Conservation (phyloP, 2,113 vertebrate species). For the Poeciliopsis occidentalis region DNA sequence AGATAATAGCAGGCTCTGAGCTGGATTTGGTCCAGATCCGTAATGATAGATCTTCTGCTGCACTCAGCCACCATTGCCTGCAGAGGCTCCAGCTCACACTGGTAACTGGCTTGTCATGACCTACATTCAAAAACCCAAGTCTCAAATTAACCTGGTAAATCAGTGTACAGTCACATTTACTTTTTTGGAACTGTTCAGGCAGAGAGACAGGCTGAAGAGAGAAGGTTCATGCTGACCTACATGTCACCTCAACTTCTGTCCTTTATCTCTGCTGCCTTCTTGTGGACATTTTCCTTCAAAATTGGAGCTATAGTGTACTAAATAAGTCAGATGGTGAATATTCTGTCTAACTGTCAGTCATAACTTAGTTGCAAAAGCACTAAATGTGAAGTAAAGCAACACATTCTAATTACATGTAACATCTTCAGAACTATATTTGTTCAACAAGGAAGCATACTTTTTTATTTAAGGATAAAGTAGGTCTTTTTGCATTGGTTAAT, state of each 20-base stretch:
- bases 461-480: too few species aligned
- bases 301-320: background rate
- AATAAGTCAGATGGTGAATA: constrained; percentile 5
- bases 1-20: constrained; percentile 71
- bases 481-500: too few species aligned
- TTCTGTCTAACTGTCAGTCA: background rate
- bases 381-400: background rate
- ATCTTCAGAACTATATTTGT: background rate
- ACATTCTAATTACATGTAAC: background rate
- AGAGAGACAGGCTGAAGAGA: too few species aligned
- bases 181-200: too few species aligned
- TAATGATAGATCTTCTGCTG: too few species aligned
- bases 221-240: constrained; percentile 30
- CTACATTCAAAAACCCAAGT: too few species aligned
- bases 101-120: too few species aligned
- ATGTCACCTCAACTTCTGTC: constrained; percentile 39
- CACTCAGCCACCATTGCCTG: too few species aligned
- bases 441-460: too few species aligned
- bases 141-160: too few species aligned
- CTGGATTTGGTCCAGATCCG: constrained; percentile 81
- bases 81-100: too few species aligned
- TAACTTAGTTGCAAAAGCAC: background rate
- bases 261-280: constrained; percentile 71
- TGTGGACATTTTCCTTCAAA: constrained; percentile 41
- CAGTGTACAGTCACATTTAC: too few species aligned